Percentiles rank a stretch among this genome's conserved stretches.
Evolutionary conservation across 2,888 invertebrate species (phyloP).

Genomic region (Conomelus anceps): DNA sequence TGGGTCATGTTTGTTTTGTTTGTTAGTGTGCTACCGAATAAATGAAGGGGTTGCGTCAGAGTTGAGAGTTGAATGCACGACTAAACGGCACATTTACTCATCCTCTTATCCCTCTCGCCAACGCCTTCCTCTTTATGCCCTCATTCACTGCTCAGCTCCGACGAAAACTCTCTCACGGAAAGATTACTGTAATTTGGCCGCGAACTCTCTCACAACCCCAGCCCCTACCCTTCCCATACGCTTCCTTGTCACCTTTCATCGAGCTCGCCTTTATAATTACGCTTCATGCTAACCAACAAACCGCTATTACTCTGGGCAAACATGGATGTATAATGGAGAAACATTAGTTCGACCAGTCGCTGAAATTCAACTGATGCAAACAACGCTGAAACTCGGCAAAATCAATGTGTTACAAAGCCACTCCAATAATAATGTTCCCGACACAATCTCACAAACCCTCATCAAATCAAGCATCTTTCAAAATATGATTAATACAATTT

Average conservation of each 20-base stretch:
- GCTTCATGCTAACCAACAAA: neutral
- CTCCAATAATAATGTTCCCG: neutral
- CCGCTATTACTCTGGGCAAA: neutral
- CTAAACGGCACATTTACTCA: neutral
- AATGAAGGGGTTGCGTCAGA: neutral
- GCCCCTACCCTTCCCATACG: neutral
- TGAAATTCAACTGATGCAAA: neutral
- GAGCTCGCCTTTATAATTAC: neutral
- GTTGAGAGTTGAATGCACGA: neutral
- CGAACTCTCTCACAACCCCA: neutral
- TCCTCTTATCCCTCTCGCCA: neutral
- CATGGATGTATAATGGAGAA: neutral
- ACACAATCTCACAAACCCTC: neutral
- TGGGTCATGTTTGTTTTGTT: neutral
- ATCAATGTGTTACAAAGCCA: neutral
- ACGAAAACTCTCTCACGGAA: neutral
- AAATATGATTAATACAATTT: constrained; percentile 16
- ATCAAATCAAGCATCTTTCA: neutral
- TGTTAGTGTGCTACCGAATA: neutral
- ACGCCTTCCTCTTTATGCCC: neutral
- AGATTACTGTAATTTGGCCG: neutral
- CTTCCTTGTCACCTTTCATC: neutral
- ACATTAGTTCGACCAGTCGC: neutral
- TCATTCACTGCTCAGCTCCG: neutral
- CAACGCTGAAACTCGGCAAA: neutral